A percentile compares a stretch with the other conserved stretches of the same genome.
These are phyloP conservation scores for Callipepla californica DNA, from an alignment of 2,113 vertebrate genomes.

Conservation along the genomic window DNA sequence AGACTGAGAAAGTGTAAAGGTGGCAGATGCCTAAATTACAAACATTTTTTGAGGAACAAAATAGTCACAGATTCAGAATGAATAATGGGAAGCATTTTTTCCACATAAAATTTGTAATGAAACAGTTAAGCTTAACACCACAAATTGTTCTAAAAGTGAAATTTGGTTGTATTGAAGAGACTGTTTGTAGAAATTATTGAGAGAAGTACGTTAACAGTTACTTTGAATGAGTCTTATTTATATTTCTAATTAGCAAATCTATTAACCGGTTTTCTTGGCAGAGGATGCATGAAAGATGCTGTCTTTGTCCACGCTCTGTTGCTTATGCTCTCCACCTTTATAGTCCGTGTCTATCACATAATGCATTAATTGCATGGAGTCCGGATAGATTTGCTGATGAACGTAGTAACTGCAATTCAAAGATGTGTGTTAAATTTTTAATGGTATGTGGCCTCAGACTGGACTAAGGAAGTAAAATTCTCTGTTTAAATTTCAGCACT, in stretches of 20 bases:
- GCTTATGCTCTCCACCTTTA: not conserved
- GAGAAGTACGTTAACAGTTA: not conserved
- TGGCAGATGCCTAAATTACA: not conserved
- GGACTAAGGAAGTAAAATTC: not conserved
- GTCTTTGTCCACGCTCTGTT: not conserved
- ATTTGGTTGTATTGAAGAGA: not conserved
- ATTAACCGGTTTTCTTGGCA: not conserved
- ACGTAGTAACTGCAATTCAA: not conserved
- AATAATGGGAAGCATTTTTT: not conserved
- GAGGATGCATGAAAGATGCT: not conserved
- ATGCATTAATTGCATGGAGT: not conserved
- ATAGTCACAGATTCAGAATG: not conserved
- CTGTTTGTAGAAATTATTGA: constrained; percentile 14
- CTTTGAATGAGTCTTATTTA: constrained; percentile 28
- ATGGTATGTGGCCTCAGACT: not conserved
- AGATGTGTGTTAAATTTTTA: not conserved
- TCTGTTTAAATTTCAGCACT: constrained; percentile 21
- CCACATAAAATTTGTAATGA: not conserved
- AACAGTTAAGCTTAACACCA: not conserved
- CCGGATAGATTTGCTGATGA: not conserved
- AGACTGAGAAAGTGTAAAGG: not conserved
- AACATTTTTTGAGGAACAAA: not conserved
- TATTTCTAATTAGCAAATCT: constrained; percentile 23
- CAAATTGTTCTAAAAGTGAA: constrained; percentile 35
- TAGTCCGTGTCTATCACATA: not conserved